Evolutionary conservation across 2,888 invertebrate genomes (phyloP).

Genomic region (Habroteleia sp.): DNA sequence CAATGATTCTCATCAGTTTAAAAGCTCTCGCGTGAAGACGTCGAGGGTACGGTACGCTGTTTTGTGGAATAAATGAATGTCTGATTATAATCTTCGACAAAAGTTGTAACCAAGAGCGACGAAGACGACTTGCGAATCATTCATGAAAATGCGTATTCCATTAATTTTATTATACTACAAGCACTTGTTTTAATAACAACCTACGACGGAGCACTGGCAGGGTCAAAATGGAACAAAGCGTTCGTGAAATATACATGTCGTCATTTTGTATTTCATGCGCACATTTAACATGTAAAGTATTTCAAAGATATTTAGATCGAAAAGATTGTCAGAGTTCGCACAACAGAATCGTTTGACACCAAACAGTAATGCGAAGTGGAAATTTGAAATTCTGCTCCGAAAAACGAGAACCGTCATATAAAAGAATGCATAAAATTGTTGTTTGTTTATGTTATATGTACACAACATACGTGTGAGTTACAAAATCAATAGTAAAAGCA

Average conservation of each 20-base stretch:
- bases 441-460: too few species aligned
- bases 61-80: conserved; percentile 60
- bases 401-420: too few species aligned
- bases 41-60: conserved; percentile 36
- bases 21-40: conserved; percentile 64
- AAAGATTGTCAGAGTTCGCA: too few species aligned
- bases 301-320: conserved; percentile 17
- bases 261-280: conserved; percentile 32
- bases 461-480: too few species aligned
- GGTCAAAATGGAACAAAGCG: conserved; percentile 28
- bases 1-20: conserved; percentile 68
- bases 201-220: conserved; percentile 16
- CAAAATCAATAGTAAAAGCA: too few species aligned
- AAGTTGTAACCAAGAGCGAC: conserved; percentile 45
- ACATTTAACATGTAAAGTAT: conserved; percentile 20
- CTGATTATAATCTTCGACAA: conserved; percentile 65
- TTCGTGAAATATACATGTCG: conserved; percentile 39
- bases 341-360: too few species aligned
- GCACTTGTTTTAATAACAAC: conserved; percentile 30
- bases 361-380: background rate
- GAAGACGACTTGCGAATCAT: conserved; percentile 26
- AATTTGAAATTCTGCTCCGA: background rate
- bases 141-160: conserved; percentile 45
- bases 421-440: too few species aligned
- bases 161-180: conserved; percentile 38